A percentile compares a stretch with the other conserved stretches of the same genome.
phyloP scores from a whole-genome alignment of 2,888 invertebrate genomes.

The Notodromas monacha region DNA sequence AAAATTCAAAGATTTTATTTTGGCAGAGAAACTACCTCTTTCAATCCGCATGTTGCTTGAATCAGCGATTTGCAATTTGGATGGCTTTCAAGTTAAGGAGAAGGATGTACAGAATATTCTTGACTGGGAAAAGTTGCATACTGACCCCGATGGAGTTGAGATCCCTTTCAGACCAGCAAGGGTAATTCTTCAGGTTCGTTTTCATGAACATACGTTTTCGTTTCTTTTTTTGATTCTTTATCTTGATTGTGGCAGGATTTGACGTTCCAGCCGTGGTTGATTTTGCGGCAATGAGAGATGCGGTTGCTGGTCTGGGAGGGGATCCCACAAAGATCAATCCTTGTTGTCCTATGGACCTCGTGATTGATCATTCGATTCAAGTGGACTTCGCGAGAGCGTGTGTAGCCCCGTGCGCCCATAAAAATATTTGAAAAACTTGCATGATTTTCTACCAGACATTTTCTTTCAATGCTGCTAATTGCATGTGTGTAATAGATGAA shows the following conservation, averaged over 20 bases:
- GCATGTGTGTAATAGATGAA: no score
- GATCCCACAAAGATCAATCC: slow-evolving; percentile 70
- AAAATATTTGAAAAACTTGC: no score
- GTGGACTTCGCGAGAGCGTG: slow-evolving; percentile 47
- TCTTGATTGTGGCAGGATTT: slow-evolving; percentile 28
- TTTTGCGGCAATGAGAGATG: slow-evolving; percentile 93
- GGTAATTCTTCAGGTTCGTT: slow-evolving; percentile 57
- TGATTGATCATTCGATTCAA: slow-evolving; percentile 92
- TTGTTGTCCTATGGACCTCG: slow-evolving; percentile 79
- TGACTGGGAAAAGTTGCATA: slow-evolving; percentile 48
- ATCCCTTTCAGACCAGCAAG: slow-evolving; percentile 83
- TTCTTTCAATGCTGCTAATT: no score
- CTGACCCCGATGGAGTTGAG: slow-evolving; percentile 35
- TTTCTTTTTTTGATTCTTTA: slow-evolving; percentile 5
- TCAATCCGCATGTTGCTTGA: slow-evolving; percentile 72
- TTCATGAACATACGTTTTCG: neutral
- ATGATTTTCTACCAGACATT: no score
- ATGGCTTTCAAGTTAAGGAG: slow-evolving; percentile 58
- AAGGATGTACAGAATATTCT: slow-evolving; percentile 60
- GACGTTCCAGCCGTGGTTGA: slow-evolving; percentile 96
- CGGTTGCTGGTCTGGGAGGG: slow-evolving; percentile 50
- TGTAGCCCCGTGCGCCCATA: no score
- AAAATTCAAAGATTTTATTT: no score
- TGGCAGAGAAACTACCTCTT: slow-evolving; percentile 36
- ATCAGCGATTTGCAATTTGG: slow-evolving; percentile 81